Evolutionary conservation across 92 coral and sea anemone genomes (phyloP).

Genomic region (Meandrina meandrites): DNA sequence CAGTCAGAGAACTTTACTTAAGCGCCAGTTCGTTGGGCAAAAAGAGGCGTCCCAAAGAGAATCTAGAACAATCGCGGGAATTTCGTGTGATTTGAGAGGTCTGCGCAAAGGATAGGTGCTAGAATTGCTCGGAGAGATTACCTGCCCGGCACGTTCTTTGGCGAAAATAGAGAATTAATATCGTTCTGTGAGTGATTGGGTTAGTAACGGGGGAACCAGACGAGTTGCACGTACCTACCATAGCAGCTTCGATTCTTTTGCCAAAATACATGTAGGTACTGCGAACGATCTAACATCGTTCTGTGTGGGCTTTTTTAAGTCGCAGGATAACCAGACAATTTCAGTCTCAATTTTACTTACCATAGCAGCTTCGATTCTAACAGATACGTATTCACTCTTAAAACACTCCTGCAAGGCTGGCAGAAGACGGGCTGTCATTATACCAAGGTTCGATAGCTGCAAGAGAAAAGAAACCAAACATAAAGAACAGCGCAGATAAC

Average conservation of each 20-base stretch:
- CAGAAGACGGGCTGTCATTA: slow-evolving; percentile 89
- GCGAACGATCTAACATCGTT: too few species aligned
- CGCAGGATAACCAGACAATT: background rate
- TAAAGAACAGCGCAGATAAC: background rate
- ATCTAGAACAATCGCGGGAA: background rate
- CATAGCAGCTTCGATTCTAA: slow-evolving; percentile 92
- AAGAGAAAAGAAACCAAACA: background rate
- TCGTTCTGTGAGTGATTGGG: background rate
- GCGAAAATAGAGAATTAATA: background rate
- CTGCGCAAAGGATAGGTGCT: background rate
- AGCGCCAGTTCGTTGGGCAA: too few species aligned
- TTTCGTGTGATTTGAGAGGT: background rate
- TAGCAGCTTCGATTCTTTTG: too few species aligned
- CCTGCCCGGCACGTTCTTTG: background rate
- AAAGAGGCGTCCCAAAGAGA: background rate
- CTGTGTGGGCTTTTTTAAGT: background rate
- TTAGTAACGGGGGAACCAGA: too few species aligned
- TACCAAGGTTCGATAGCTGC: slow-evolving; percentile 90
- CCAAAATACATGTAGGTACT: too few species aligned
- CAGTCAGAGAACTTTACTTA: too few species aligned
- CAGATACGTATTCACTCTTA: slow-evolving; percentile 90
- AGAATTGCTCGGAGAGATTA: background rate
- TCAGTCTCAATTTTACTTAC: slow-evolving; percentile 45
- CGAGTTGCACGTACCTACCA: too few species aligned
- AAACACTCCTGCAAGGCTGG: slow-evolving; percentile 89